Evolutionary conservation across 2,797 vertebrate genomes (phyloP), one percentile per base, ranked within the genome.

Genomic region (Enteromius thamalakanensis): DNA sequence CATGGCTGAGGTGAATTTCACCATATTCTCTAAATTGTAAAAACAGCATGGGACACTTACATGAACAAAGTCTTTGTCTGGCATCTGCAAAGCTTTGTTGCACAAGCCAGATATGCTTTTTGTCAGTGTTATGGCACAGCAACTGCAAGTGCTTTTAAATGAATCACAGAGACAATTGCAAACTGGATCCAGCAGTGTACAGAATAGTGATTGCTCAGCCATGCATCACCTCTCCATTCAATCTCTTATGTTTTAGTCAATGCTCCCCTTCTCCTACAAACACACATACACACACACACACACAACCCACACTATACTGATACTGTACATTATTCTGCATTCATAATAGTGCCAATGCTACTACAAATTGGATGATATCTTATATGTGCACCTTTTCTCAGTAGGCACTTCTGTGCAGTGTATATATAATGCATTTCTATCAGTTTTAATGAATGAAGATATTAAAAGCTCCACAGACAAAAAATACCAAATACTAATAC

Each of bases 91-190:
- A 21, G 67, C 15, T 26, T 45, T 42, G 49, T 80, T 47, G 23
- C 23, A 32, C 19, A n/a, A 21, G 26, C 5, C 68, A 72, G 32
- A 62, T 47, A 47, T 32, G 68, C 11, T 11, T 45, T 71, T 81
- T 62, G 53, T 32, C 68, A 10, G 26, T 72, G 23, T 72, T 81
- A 26, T 32, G 69, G 23, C 53, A 32, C 45, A 42, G 7, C 79
- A 70, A 51, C 79, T 70, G 51, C 17, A 23, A 34, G 12, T 64
- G 68, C 40, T 81, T 80, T 71, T 45, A 72, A 81, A 81, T 72
- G 26, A 72, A 81, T 81, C 40, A 72, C 15, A 40, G 15, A 62
- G 15, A 12, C 29, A 32, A 26, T 42, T 51, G 19, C 37, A 70
- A 21, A 42, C 23, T 72, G 19, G 19, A 14, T 29, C 65, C 37